These are phyloP conservation scores for Mungos mungo DNA, from an alignment of 2,113 vertebrate species.

Conservation along the genomic window DNA sequence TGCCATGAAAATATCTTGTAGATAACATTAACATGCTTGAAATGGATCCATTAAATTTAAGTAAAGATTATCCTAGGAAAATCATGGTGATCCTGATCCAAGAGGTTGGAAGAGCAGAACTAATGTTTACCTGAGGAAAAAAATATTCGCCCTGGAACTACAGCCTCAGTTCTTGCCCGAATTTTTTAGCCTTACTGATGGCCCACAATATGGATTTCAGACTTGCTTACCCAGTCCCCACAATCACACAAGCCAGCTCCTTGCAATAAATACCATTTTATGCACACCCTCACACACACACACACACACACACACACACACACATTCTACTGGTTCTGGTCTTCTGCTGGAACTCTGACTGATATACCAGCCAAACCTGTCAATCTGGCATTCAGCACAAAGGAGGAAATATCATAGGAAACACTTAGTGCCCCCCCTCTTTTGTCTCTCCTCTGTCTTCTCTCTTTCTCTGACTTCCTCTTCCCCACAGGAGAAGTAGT, in stretches of 20 bases:
- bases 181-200: background rate
- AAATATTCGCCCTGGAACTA: background rate
- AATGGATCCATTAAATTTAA: background rate
- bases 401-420: background rate
- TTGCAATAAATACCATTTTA: background rate
- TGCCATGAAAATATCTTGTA: background rate
- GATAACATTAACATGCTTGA: background rate
- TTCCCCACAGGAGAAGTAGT: background rate
- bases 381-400: background rate
- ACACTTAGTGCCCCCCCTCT: background rate
- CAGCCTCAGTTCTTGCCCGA: background rate
- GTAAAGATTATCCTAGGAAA: background rate
- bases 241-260: background rate
- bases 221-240: background rate
- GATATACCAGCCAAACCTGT: background rate
- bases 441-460: background rate
- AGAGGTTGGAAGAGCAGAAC: background rate
- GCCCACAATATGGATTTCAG: background rate
- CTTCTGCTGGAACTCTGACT: background rate
- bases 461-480: background rate
- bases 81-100: background rate
- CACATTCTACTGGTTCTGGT: background rate
- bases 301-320: background rate
- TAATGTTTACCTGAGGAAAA: background rate
- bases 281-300: background rate